Conservation (phyloP, 2,888 invertebrate genomes). For the Hypsopygia costalis region DNA sequence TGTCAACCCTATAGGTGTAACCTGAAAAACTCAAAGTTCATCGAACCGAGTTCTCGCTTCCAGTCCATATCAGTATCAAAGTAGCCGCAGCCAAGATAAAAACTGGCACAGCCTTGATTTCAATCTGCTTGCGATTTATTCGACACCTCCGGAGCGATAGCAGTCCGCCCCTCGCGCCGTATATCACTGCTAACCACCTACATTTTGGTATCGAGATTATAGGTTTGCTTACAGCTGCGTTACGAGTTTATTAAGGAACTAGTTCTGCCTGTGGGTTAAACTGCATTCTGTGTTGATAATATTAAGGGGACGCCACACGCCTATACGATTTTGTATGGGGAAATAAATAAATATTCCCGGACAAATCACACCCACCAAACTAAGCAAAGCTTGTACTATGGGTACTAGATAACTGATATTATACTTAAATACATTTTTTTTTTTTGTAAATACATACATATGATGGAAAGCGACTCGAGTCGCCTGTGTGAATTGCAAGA, state of each 20-base stretch:
- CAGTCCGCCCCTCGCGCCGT: constrained; percentile 12
- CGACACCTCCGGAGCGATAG: constrained; percentile 19
- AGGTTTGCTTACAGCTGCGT: constrained; percentile 8
- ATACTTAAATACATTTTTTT: too few relatives aligned
- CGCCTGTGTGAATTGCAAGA: too few relatives aligned
- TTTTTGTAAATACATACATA: too few relatives aligned
- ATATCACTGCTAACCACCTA: constrained; percentile 12
- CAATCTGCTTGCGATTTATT: constrained; percentile 22
- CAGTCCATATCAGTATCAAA: constrained; percentile 14
- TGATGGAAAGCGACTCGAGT: too few relatives aligned
- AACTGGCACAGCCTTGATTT: constrained; percentile 15
- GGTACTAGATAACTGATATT: too few relatives aligned
- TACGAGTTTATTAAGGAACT: background rate
- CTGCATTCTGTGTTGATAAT: too few relatives aligned
- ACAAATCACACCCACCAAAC: too few relatives aligned
- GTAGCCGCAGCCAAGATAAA: constrained; percentile 3
- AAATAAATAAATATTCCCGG: too few relatives aligned
- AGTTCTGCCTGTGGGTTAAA: background rate
- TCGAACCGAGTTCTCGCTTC: background rate
- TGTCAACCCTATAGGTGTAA: background rate
- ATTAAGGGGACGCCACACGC: too few relatives aligned
- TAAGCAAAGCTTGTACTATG: too few relatives aligned
- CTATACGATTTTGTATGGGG: too few relatives aligned
- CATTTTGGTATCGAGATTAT: constrained; percentile 8
- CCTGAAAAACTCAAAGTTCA: background rate